Percentiles rank a stretch among this genome's conserved stretches.
These are phyloP conservation scores for Diadema setosum DNA, from an alignment of 35 echinoderm and acorn worm genomes.

Conservation along the genomic window DNA sequence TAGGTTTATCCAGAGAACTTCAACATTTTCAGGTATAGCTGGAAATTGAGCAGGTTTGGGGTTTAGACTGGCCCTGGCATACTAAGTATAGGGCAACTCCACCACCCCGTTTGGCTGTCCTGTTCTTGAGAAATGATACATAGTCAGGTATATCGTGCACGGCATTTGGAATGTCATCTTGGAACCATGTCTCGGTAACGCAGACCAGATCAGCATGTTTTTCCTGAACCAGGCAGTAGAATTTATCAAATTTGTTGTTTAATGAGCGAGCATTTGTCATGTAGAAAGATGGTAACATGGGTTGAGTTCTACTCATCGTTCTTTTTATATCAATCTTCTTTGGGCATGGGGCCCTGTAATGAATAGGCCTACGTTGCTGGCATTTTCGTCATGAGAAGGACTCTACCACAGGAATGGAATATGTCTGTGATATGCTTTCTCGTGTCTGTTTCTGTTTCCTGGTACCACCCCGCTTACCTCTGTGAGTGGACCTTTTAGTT, in stretches of 20 bases:
- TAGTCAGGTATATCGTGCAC: neutral
- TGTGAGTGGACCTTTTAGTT: no score
- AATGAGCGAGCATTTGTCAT: neutral
- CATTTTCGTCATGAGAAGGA: no score
- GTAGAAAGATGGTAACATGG: neutral
- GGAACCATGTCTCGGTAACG: neutral
- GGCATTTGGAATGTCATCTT: neutral
- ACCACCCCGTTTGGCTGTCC: neutral
- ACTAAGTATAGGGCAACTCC: neutral
- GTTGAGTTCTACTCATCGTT: neutral
- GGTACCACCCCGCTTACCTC: no score
- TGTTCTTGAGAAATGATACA: neutral
- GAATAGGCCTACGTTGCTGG: no score
- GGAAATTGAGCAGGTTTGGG: neutral
- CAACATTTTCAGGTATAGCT: neutral
- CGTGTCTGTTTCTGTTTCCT: no score
- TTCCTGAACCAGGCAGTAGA: neutral
- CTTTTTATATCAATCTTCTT: neutral
- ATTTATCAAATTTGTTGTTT: neutral
- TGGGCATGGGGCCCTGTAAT: no score
- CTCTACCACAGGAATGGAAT: no score
- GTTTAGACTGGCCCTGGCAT: neutral
- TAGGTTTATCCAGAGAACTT: neutral
- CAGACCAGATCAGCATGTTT: neutral
- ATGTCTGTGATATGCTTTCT: no score